Evolutionary conservation across 2,888 invertebrate genomes (phyloP), one percentile per base, ranked within the genome.

Genomic region (Notodonta ziczac): DNA sequence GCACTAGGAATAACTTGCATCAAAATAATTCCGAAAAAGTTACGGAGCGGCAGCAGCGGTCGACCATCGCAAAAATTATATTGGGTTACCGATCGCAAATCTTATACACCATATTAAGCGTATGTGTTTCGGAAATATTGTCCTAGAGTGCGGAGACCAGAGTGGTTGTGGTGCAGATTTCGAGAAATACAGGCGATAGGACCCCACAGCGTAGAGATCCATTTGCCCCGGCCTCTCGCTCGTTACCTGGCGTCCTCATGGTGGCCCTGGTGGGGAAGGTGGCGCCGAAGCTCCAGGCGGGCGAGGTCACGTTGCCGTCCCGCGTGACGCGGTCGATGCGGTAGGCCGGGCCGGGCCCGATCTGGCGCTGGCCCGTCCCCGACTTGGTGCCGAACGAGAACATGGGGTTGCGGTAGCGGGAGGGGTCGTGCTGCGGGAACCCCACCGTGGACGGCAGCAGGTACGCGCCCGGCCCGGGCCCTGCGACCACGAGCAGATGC

Each of bases 381-480:
- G 72, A 85, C 70, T 65, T 88, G 14, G 84, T 84, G 55, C 95
- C 95, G 83, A 96, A 94, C 56, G 95, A 95, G 84, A 92, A 96
- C 82, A 95, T 95, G 6, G 96, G 96, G 83, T 94, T 94, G 70
- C 96, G 93, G 78, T 91, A 88, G 13, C 93, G 94, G 9, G 95
- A 95, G 24, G 94, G 93, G 87, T 96, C 96, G 86, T 96, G 96
- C 16, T 84, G 76, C 12, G 88, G 82, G 83, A 89, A 95, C 4
- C 96, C 96, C 48, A 95, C 94, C 35, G 95, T 94, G 1, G 95
- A 86, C 13, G 95, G 96, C 64, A 96, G 89, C 83, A 83, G 77
- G 84, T 96, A 96, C 58, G 94, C 94, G 66, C 95, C 95, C 40
- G 96, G 96, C 3, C 96, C 96, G 58, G 96, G 96, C 56, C 96